Conservation (phyloP, 1,140 invertebrate genomes). For the Homarus americanus region DNA sequence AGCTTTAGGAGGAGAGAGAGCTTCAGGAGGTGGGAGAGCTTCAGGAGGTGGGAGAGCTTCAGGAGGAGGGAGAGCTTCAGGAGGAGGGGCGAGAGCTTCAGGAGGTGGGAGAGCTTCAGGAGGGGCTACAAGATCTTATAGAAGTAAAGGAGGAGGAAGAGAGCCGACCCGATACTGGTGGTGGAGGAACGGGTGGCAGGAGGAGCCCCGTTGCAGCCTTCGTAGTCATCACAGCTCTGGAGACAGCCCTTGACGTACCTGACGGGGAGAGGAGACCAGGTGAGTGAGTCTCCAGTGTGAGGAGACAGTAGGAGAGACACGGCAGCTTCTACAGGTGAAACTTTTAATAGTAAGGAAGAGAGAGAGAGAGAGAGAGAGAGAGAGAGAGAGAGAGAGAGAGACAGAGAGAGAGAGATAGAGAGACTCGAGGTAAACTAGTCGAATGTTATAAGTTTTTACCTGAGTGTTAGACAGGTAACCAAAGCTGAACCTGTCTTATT, state of each 20-base stretch:
- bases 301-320: too few relatives aligned
- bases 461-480: too few relatives aligned
- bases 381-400: background rate
- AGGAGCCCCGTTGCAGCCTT: slow-evolving; percentile 85
- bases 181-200: background rate
- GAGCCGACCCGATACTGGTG: background rate
- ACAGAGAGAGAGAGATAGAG: slow-evolving; percentile 3
- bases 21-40: too few relatives aligned
- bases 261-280: slow-evolving; percentile 70
- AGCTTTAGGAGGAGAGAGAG: too few relatives aligned
- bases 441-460: too few relatives aligned
- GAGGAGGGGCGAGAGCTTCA: too few relatives aligned
- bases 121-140: slow-evolving; percentile 2
- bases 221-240: slow-evolving; percentile 91
- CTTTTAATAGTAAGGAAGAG: background rate
- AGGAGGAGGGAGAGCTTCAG: too few relatives aligned
- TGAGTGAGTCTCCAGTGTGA: too few relatives aligned
- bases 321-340: background rate
- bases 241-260: slow-evolving; percentile 92
- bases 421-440: too few relatives aligned
- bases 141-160: slow-evolving; percentile 27
- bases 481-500: too few relatives aligned
- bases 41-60: too few relatives aligned
- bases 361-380: slow-evolving; percentile 15
- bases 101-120: background rate